Evolutionary conservation across 2,113 vertebrate genomes (phyloP), one percentile per base, ranked within the genome.

Genomic region (Arenaria interpres): DNA sequence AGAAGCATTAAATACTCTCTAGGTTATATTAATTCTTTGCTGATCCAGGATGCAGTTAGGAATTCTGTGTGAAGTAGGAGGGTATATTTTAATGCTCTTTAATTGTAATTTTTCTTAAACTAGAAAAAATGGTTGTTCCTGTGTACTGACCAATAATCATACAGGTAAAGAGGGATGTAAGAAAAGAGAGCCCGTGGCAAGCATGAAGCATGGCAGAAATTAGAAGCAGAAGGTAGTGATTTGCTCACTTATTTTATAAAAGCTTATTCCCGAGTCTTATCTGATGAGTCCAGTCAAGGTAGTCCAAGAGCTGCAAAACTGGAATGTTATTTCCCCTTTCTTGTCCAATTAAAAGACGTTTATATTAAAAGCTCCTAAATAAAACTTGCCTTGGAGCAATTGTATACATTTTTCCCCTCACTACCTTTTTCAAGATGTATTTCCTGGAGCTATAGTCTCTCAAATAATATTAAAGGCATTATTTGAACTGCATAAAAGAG

Each of bases 41-140:
- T 93, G 82, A 53, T 83, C 16, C 9, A 63, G 59, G 39, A 69
- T 93, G 86, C 21, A 75, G 46, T 75, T 60, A 85, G 69, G 37
- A 75, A 37, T 90, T 89, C 35, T 89, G 2, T 93, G 43, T 81
- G 73, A 94, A 95, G 16, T 81, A 67, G 28, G 24, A 89, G 35
- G 45, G 32, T 87, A n/a, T 83, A 72, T 69, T 95, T 91, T 93
- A 56, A 62, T 33, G 35, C 43, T 82, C 67, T 62, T 94, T n/a
- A 79, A 86, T 48, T 96, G 5, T 88, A 62, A 43, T 48, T 56
- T 88, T 95, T 64, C 79, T 89, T 93, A 62, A 93, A 57, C 35
- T 75, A 67, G 60, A 59, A 17, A 59, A 92, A 89, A 33, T 43
- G 3, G 0, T 87, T 71, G 10, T 62, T 91, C 15, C 16, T 57